Percentiles rank a stretch among this genome's conserved stretches.
Evolutionary conservation across 2,797 vertebrate species (phyloP).

Genomic region (Syngnathus rostellatus): DNA sequence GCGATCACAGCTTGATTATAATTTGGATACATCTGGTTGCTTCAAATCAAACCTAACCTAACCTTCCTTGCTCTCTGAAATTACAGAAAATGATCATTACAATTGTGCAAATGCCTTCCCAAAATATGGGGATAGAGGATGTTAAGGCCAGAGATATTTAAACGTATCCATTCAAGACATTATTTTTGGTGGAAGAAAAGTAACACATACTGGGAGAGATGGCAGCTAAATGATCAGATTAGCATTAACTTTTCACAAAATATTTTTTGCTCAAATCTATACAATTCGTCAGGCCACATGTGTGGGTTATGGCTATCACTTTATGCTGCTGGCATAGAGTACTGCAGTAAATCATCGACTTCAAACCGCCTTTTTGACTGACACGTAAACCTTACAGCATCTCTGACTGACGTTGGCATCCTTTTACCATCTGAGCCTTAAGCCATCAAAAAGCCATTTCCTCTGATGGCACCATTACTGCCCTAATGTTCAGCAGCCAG

Average conservation of each 20-base stretch:
- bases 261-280: too few relatives aligned
- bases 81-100: background rate
- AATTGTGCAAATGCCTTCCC: background rate
- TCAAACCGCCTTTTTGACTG: constrained; percentile 15
- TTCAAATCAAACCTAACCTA: background rate
- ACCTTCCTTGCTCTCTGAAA: background rate
- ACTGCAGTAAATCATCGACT: background rate
- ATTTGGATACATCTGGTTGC: background rate
- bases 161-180: background rate
- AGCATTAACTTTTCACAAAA: too few relatives aligned
- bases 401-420: constrained; percentile 23
- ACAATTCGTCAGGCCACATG: too few relatives aligned
- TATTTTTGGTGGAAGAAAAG: background rate
- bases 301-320: too few relatives aligned
- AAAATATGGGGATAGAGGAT: background rate
- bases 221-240: too few relatives aligned
- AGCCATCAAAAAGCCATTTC: constrained; percentile 31
- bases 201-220: too few relatives aligned
- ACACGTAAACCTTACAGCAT: constrained; percentile 30
- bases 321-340: background rate
- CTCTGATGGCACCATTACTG: constrained; percentile 23
- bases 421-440: constrained; percentile 10
- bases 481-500: constrained; percentile 26
- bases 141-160: background rate
- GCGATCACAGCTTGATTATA: background rate